Percentiles rank a stretch among this genome's conserved stretches.
Conservation (phyloP, 2,797 vertebrate species). For the Catharus ustulatus region DNA sequence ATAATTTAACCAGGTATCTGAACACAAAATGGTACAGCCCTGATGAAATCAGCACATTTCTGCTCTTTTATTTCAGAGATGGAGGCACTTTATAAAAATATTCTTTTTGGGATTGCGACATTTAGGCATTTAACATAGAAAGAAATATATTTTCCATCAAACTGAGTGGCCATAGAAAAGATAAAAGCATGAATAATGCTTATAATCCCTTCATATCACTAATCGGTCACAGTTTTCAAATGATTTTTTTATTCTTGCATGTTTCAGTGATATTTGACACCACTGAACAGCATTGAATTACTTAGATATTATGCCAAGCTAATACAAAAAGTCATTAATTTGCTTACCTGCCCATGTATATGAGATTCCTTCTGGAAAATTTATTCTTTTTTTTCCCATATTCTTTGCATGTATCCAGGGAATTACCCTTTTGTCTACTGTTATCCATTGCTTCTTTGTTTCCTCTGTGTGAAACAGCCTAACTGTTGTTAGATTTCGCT, state of each 20-base stretch:
- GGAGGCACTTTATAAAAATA: not conserved
- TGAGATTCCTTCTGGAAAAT: not conserved
- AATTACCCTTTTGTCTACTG: not conserved
- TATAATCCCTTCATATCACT: not conserved
- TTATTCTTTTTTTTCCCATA: not conserved
- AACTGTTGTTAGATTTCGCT: not conserved
- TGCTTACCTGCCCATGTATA: not conserved
- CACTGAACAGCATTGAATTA: not conserved
- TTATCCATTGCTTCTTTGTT: not conserved
- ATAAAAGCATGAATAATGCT: not conserved
- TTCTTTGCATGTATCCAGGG: not conserved
- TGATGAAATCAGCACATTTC: not conserved
- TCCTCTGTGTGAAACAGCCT: not conserved
- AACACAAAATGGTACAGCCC: not conserved
- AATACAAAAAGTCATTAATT: not conserved
- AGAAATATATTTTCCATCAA: not conserved
- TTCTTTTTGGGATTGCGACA: not conserved
- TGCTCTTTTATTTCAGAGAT: not conserved
- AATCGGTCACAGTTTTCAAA: not conserved
- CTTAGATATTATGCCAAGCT: not conserved
- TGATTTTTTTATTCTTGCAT: not conserved
- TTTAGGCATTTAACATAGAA: not conserved
- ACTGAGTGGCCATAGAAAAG: not conserved
- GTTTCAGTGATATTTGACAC: not conserved
- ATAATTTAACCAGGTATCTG: not conserved